A percentile compares a stretch with the other conserved stretches of the same genome.
These are phyloP conservation scores for Antheraea yamamai DNA, from an alignment of 2,888 invertebrate species.

Conservation along the genomic window DNA sequence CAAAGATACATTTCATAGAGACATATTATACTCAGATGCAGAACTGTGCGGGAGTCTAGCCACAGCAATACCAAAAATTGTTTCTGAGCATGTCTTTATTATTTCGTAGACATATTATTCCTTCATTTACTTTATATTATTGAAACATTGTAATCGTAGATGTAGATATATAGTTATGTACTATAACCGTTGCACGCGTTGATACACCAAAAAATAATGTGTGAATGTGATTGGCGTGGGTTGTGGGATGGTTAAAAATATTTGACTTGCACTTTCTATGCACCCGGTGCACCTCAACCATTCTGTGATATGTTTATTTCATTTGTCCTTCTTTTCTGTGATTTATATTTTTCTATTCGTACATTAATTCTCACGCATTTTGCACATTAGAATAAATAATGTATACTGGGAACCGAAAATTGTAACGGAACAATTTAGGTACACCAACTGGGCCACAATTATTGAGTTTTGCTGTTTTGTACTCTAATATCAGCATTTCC, in stretches of 20 bases:
- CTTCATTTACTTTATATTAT: constrained; percentile 30
- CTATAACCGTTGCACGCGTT: constrained; percentile 32
- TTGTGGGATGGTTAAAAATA: constrained; percentile 46
- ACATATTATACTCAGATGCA: too few species aligned
- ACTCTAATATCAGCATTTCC: too few species aligned
- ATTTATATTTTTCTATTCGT: constrained; percentile 31
- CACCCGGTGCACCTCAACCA: constrained; percentile 55
- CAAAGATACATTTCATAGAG: too few species aligned
- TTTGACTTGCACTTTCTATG: constrained; percentile 48
- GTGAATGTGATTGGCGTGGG: constrained; percentile 57
- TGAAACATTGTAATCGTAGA: constrained; percentile 25
- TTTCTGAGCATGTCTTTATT: constrained; percentile 4
- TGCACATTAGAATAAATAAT: not conserved
- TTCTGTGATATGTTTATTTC: constrained; percentile 62
- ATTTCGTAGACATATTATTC: constrained; percentile 3
- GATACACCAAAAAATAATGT: constrained; percentile 64
- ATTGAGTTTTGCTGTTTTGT: not conserved
- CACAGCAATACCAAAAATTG: too few species aligned
- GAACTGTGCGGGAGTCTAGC: too few species aligned
- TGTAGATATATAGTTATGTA: constrained; percentile 33
- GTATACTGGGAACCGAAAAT: not conserved
- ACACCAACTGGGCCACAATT: not conserved
- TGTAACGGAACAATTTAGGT: not conserved
- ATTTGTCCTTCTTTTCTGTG: constrained; percentile 43
- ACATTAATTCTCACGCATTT: constrained; percentile 8